Evolutionary conservation across 2,797 vertebrate species (phyloP).

Genomic region (Chelmon rostratus): DNA sequence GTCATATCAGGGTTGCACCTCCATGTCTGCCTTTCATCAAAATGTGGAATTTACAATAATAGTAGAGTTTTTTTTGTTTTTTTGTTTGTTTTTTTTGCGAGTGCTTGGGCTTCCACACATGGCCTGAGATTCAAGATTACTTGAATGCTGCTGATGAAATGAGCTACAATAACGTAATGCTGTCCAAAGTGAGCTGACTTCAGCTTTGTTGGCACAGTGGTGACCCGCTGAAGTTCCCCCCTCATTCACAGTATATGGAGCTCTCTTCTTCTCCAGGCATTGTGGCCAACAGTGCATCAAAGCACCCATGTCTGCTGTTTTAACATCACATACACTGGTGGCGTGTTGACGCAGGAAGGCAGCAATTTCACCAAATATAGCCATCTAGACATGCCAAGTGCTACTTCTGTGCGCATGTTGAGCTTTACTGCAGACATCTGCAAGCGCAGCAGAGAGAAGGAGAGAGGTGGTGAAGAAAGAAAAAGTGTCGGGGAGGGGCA

Average conservation of each 20-base stretch:
- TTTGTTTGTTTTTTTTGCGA: not conserved
- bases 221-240: not conserved
- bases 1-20: not conserved
- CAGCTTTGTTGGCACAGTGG: not conserved
- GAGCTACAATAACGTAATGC: not conserved
- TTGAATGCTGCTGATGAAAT: constrained; percentile 5
- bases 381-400: too few species aligned
- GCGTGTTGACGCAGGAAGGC: not conserved
- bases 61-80: too few species aligned
- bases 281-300: not conserved
- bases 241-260: not conserved
- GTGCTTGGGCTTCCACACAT: not conserved
- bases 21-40: not conserved
- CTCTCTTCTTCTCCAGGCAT: not conserved
- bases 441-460: not conserved
- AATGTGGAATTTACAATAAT: not conserved
- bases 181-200: not conserved
- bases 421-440: too few species aligned
- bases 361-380: not conserved
- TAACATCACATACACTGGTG: not conserved
- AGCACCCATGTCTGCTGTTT: not conserved
- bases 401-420: not conserved
- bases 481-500: not conserved
- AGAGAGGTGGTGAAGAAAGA: not conserved
- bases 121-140: too few species aligned